A percentile compares a stretch with the other conserved stretches of the same genome.
Evolutionary conservation across 2,113 vertebrate species (phyloP).

Genomic region (Collichthys lucidus): DNA sequence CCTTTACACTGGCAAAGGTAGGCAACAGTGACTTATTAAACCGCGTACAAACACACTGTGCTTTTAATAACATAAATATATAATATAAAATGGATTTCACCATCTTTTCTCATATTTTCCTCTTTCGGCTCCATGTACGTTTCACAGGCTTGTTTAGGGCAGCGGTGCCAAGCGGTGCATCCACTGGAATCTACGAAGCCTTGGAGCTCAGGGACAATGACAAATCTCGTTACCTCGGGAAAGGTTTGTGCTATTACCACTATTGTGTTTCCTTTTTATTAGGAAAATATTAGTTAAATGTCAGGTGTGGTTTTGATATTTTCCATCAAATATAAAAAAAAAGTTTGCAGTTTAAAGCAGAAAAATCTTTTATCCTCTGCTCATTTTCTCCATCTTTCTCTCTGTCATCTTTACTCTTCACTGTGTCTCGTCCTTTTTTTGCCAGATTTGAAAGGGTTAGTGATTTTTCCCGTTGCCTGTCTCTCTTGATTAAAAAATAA

Average conservation of each 20-base stretch:
- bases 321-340: background rate
- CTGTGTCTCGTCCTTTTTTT: conserved; percentile 54
- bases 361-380: background rate
- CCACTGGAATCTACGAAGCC: conserved; percentile 97
- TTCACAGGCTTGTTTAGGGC: conserved; percentile 92
- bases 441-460: conserved; percentile 90
- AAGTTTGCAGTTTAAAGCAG: background rate
- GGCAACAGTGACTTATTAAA: background rate
- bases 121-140: background rate
- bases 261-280: background rate
- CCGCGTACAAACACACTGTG: background rate
- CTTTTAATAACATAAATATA: background rate
- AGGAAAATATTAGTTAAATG: background rate
- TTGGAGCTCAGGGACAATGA: conserved; percentile 97
- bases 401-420: conserved; percentile 4
- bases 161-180: conserved; percentile 96
- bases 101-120: background rate
- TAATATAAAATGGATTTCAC: background rate
- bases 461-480: conserved; percentile 78
- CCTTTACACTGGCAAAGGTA: conserved; percentile 92
- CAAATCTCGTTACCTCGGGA: conserved; percentile 94
- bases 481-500: conserved; percentile 9
- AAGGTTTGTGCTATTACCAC: conserved; percentile 83
- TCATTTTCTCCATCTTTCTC: conserved; percentile 5
- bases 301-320: background rate